These are phyloP conservation scores for Spinibarbus caldwelli DNA, from an alignment of 2,797 vertebrate genomes.

Conservation along the genomic window DNA sequence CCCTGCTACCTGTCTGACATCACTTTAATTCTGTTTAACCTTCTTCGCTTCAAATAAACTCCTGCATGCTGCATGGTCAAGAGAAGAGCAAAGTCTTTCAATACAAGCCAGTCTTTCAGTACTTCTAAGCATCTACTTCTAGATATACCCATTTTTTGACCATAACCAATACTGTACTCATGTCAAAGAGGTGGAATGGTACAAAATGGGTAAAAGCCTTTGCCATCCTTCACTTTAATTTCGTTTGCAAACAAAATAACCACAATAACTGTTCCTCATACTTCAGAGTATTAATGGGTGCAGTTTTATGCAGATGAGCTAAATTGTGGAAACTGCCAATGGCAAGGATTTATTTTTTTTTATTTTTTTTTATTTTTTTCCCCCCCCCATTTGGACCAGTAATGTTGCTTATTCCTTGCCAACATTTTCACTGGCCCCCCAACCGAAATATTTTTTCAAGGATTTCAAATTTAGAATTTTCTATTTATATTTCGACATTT, in stretches of 20 bases:
- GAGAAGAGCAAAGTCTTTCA: background rate
- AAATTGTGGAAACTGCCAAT: background rate
- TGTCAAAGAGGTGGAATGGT: background rate
- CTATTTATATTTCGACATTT: no score
- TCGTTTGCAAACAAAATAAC: no score
- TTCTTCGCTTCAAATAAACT: slow-evolving; percentile 10
- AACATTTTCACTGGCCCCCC: no score
- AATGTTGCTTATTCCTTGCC: background rate
- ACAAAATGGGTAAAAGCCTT: no score
- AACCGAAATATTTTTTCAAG: no score
- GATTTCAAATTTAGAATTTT: no score
- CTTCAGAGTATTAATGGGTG: no score
- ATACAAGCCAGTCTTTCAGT: background rate
- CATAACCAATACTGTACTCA: background rate
- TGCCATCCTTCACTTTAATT: no score
- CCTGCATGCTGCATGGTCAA: background rate
- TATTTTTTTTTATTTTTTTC: background rate
- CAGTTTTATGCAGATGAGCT: no score
- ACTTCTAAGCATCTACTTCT: background rate
- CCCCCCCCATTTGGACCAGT: no score
- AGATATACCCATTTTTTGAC: background rate
- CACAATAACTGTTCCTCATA: no score
- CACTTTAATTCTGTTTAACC: slow-evolving; percentile 32
- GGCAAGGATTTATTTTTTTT: background rate
- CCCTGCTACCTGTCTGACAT: slow-evolving; percentile 3